Percentiles rank a stretch among this genome's conserved stretches.
These are phyloP conservation scores for Reticulitermes lucifugus DNA, from an alignment of 2,888 invertebrate genomes.

Conservation along the genomic window DNA sequence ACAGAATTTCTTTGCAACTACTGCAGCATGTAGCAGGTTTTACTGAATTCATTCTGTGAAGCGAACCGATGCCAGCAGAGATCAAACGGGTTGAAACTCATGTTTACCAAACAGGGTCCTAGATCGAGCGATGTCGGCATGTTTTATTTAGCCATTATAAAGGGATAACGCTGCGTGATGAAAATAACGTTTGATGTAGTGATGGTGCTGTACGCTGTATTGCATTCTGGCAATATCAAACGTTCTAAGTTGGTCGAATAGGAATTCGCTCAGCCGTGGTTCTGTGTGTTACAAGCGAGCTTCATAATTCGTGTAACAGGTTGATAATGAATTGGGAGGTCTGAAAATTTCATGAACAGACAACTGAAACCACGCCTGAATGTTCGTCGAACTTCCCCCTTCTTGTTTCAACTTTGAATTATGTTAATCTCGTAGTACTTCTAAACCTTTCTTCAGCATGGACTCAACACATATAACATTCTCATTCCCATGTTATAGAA, in stretches of 20 bases:
- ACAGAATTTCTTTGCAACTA: conserved; percentile 12
- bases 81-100: conserved; percentile 38
- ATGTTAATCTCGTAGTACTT: no score
- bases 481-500: no score
- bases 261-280: background rate
- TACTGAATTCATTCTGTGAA: conserved; percentile 39
- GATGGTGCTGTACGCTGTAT: conserved; percentile 4
- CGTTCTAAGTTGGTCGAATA: background rate
- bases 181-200: conserved; percentile 33
- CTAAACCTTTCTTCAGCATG: no score
- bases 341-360: background rate
- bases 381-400: background rate
- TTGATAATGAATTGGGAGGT: background rate
- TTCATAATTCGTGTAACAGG: conserved; percentile 8
- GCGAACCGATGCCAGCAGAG: conserved; percentile 22
- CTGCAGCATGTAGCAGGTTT: conserved; percentile 17
- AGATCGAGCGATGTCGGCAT: background rate
- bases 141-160: conserved; percentile 40
- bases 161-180: conserved; percentile 30
- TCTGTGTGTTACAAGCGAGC: background rate
- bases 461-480: no score
- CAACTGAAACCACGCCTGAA: background rate
- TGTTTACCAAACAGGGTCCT: conserved; percentile 34
- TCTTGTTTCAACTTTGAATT: no score
- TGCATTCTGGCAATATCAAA: conserved; percentile 4